Base-by-base conservation (phyloP, 2,797 vertebrate genomes). In the Syngnathus rostellatus region DNA sequence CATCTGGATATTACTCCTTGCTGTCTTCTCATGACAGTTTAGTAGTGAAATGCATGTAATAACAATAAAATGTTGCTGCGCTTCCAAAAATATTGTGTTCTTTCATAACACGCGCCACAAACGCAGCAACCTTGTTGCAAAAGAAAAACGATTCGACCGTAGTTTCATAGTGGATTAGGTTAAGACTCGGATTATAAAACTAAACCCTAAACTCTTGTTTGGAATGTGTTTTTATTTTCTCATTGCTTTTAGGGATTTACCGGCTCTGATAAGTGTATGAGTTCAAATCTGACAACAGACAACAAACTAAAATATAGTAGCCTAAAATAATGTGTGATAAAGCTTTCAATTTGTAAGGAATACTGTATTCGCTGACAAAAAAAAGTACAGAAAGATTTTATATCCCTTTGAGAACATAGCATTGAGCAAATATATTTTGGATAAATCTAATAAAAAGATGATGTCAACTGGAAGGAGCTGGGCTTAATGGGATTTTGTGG, bases 1-100 rank as follows among this genome's bases (percentile, higher is more conserved):
- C 69, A 77, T 66, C 57, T 48, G 41, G 21, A 67, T 67, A 74
- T 77, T 71, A 53, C 64, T 68, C 46, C 62, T 54, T 23, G 69
- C 68, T 63, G 72, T 54, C 65, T 54, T 39, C 40, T 43, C n/a
- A 25, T 61, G 12, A 25, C 6, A 45, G 39, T 59, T 39, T 59
- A 59, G 10, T 41, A 11, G 19, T 21, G 59, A 43, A 41, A 41
- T 61, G n/a, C 23, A 43, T 43, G 41, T 61, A 16, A 21, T 8
- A 16, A 40, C 8, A 59, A 45, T 25, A 58, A 58, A 58, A 17
- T 1, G 31, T 17, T 21, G n/a, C n/a, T 39, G 14, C 31, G 38
- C 7, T 16, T 39, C 37, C 37, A 39, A 39, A 39, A 59, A 39
- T 9, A 40, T 17, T 17, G 2, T 39, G 37, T n/a, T 38, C 17